Base-by-base conservation (phyloP, 2,888 invertebrate genomes). In the Zygaena filipendulae region DNA sequence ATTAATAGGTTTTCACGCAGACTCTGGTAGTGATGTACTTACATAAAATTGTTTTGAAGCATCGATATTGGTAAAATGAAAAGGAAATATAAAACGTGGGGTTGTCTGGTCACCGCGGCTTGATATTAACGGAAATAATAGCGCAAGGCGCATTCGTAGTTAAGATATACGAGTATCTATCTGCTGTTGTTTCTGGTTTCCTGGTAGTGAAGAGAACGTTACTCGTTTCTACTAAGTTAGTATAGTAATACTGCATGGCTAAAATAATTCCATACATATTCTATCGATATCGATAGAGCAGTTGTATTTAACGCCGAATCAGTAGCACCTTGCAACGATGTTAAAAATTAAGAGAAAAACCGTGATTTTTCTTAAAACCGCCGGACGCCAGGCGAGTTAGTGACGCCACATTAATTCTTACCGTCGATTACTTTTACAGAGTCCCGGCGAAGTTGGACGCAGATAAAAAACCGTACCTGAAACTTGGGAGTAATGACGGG, bases 301-400 rank as follows among this genome's bases (percentile, higher is more conserved):
- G 6, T 2, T 4, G 14, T n/a, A 1, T 14, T 33, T 52, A 39
- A 41, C 57, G 25, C 56, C 56, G 46, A 30, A 20, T 27, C 36
- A 38, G 54, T 50, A 66, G 66, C 74, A 77, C 72, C 74, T 77
- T 70, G 68, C 59, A 61, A 66, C 58, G 71, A 68, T 75, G 74
- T 75, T n/a, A 72, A 74, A 75, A 77, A 77, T 77, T 74, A 77
- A 70, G 68, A 64, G 61, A 66, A 64, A 67, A 56, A 62, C n/a
- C 57, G 67, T 62, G 67, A 66, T 69, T 68, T 62, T 60, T 58
- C n/a, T n/a, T n/a, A 58, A 59, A 63, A 58, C 43, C 57, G 54
- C 51, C 58, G 49, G 58, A 49, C 58, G 52, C 53, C 57, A 52
- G 47, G 36, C 60, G 62, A 69, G 74, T 77, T 77, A 74, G 75